Conservation (phyloP, 2,888 invertebrate genomes). For the Plutella xylostella region DNA sequence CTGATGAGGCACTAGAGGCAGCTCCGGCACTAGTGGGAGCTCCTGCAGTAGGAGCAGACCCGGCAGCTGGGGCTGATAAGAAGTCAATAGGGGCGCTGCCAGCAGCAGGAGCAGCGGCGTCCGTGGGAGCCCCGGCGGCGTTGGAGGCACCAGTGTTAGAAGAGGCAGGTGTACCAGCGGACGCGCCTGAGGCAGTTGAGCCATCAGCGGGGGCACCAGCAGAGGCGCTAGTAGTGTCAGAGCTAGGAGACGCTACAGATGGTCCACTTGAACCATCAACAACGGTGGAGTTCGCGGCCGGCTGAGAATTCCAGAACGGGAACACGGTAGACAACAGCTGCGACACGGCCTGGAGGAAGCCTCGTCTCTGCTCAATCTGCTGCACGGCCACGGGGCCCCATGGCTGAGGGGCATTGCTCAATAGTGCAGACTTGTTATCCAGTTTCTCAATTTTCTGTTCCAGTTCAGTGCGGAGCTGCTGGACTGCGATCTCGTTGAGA, state of each 20-base stretch:
- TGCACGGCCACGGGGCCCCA: slow-evolving; percentile 36
- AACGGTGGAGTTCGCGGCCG: neutral
- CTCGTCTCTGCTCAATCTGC: slow-evolving; percentile 38
- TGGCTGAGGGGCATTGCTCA: slow-evolving; percentile 36
- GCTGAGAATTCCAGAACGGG: slow-evolving; percentile 36
- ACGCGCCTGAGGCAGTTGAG: neutral
- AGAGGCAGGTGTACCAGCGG: neutral
- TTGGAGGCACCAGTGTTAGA: neutral
- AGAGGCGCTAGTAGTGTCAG: too few species aligned
- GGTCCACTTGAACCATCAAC: neutral
- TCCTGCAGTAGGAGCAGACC: neutral
- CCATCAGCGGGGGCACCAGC: neutral
- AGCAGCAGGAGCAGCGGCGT: neutral
- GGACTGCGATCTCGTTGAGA: slow-evolving; percentile 37
- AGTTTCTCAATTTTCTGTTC: slow-evolving; percentile 44
- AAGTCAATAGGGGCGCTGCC: neutral
- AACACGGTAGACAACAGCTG: slow-evolving; percentile 41
- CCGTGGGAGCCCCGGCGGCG: neutral
- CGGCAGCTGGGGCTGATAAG: neutral
- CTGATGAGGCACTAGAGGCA: neutral
- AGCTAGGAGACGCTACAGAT: too few species aligned
- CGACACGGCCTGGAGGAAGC: slow-evolving; percentile 36
- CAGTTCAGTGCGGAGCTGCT: slow-evolving; percentile 35
- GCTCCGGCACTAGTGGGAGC: too few species aligned
- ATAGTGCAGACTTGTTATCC: slow-evolving; percentile 39